Evolutionary conservation across 2,113 vertebrate genomes (phyloP).

Genomic region (Octodon degus): DNA sequence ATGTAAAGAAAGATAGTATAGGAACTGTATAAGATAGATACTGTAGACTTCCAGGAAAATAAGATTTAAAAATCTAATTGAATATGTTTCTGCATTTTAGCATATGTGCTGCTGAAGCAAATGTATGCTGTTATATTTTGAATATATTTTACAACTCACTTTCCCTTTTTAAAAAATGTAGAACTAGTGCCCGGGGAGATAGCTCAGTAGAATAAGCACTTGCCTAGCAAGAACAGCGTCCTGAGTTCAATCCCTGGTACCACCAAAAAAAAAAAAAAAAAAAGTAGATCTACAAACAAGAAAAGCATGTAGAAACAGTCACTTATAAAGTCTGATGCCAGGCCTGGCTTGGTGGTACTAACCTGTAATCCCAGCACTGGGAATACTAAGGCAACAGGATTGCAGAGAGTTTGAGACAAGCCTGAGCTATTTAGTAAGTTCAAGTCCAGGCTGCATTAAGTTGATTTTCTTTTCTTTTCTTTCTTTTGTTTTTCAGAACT

Average conservation of each 20-base stretch:
- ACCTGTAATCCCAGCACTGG: neutral
- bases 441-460: neutral
- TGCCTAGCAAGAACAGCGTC: too few species aligned
- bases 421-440: neutral
- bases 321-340: neutral
- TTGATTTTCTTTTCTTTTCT: neutral
- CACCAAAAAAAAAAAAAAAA: neutral
- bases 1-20: neutral
- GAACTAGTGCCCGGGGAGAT: neutral
- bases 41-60: neutral
- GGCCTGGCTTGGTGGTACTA: neutral
- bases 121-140: neutral
- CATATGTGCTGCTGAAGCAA: neutral
- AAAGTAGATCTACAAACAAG: neutral
- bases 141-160: neutral
- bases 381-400: neutral
- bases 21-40: neutral
- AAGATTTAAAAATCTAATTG: neutral
- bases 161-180: slow-evolving; percentile 11
- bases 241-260: too few species aligned
- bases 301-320: neutral
- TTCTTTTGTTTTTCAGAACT: too few species aligned
- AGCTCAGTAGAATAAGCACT: too few species aligned
- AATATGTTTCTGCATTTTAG: neutral
- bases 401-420: neutral